Conservation (phyloP, 2,797 vertebrate species). For the Manis pentadactyla region DNA sequence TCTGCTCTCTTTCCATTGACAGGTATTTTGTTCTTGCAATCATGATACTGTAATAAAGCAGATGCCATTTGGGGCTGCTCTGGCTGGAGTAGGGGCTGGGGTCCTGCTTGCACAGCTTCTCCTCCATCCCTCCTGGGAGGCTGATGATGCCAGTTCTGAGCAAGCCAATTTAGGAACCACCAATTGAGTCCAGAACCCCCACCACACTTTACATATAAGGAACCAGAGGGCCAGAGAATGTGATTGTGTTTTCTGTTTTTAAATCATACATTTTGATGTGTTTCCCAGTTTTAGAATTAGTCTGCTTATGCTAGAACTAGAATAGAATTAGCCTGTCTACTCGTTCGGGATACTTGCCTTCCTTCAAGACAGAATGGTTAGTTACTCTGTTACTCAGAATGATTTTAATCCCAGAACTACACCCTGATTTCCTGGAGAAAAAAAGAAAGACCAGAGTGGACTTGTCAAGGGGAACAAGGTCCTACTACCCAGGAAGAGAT, state of each 20-base stretch:
- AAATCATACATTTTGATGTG: constrained; percentile 17
- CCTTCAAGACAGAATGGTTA: constrained; percentile 39
- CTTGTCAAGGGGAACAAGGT: constrained; percentile 47
- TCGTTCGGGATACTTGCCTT: constrained; percentile 18
- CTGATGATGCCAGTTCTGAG: background rate
- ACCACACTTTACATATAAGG: background rate
- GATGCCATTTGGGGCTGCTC: background rate
- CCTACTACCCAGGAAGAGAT: constrained; percentile 40
- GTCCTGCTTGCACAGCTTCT: background rate
- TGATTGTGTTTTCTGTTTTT: background rate
- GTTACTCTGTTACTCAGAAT: background rate
- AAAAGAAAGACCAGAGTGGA: constrained; percentile 22
- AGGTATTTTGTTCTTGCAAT: constrained; percentile 25
- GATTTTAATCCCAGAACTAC: constrained; percentile 61
- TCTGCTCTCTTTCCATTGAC: background rate
- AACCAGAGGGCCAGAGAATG: background rate
- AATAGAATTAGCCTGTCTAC: background rate
- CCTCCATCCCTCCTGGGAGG: background rate
- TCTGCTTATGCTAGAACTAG: background rate
- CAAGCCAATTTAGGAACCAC: background rate
- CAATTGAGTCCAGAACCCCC: background rate
- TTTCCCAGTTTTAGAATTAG: constrained; percentile 53
- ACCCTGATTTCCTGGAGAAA: constrained; percentile 66
- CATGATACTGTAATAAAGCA: background rate
- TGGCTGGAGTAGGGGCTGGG: background rate